phyloP scores from a whole-genome alignment of 2,797 vertebrate genomes.

The Eulemur albifrons region DNA sequence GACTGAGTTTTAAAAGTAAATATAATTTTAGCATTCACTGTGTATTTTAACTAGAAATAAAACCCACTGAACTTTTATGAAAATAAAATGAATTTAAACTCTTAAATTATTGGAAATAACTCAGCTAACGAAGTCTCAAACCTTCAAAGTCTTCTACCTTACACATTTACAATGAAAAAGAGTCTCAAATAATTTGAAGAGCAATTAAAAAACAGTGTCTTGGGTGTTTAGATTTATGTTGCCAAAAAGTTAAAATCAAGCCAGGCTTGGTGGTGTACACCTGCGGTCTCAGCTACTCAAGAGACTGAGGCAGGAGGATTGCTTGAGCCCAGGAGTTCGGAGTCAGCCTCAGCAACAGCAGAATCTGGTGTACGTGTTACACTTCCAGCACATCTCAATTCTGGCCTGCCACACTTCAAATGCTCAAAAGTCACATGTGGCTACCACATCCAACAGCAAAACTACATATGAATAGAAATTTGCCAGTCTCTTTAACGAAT shows the following conservation, averaged over 20 bases:
- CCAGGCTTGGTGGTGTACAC: too few relatives aligned
- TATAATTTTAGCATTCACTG: constrained; percentile 19
- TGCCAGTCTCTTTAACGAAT: neutral
- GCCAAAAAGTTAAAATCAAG: neutral
- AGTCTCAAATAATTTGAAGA: constrained; percentile 6
- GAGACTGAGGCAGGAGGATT: too few relatives aligned
- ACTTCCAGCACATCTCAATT: neutral
- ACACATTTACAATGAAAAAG: constrained; percentile 18
- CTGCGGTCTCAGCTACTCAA: too few relatives aligned
- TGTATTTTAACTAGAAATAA: constrained; percentile 33
- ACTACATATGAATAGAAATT: neutral
- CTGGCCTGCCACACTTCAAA: neutral
- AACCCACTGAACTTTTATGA: constrained; percentile 13
- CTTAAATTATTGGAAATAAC: neutral
- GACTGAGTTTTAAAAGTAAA: constrained; percentile 19
- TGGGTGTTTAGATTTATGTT: neutral
- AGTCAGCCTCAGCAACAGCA: neutral
- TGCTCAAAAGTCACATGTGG: neutral
- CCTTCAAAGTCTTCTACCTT: neutral
- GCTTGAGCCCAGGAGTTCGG: too few relatives aligned
- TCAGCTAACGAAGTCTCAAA: constrained; percentile 3
- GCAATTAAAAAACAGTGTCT: neutral
- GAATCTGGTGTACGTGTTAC: neutral
- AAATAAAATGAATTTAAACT: neutral
- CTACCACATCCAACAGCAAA: neutral